These are phyloP conservation scores for Drosophila athabasca DNA, from an alignment of 1,140 invertebrate species.

Conservation along the genomic window DNA sequence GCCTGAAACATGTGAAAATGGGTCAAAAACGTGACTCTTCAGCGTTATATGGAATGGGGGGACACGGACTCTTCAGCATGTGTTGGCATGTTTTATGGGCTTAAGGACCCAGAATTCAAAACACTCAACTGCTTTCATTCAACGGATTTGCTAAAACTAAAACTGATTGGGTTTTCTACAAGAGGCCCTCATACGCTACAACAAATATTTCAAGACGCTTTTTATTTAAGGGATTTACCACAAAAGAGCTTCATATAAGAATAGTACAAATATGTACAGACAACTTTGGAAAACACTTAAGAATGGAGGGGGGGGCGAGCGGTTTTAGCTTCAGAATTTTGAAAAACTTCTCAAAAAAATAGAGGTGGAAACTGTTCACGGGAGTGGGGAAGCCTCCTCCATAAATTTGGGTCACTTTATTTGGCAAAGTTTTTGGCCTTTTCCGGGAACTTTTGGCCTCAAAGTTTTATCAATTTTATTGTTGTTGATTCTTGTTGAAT, in stretches of 20 bases:
- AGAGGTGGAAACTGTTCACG: constrained; percentile 10
- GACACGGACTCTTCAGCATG: neutral
- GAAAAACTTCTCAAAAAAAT: neutral
- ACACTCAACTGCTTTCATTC: no score
- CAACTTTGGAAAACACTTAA: no score
- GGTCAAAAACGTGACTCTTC: constrained; percentile 54
- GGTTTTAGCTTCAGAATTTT: neutral
- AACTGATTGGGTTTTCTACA: no score
- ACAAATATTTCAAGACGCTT: no score
- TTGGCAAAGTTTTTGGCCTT: constrained; percentile 18
- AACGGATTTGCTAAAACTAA: no score
- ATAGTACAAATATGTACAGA: no score
- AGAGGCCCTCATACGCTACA: no score
- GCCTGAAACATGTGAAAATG: constrained; percentile 41
- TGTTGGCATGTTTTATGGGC: no score
- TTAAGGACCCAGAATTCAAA: no score
- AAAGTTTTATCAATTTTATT: constrained; percentile 18
- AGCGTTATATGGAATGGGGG: constrained; percentile 12
- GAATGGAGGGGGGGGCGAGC: no score
- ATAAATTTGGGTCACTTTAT: constrained; percentile 49
- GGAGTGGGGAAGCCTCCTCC: constrained; percentile 8
- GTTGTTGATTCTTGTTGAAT: neutral
- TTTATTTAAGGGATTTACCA: no score
- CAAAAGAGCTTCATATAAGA: no score
- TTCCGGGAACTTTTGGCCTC: constrained; percentile 15